Evolutionary conservation across 2,797 vertebrate species (phyloP).

Genomic region (Iguana delicatissima): DNA sequence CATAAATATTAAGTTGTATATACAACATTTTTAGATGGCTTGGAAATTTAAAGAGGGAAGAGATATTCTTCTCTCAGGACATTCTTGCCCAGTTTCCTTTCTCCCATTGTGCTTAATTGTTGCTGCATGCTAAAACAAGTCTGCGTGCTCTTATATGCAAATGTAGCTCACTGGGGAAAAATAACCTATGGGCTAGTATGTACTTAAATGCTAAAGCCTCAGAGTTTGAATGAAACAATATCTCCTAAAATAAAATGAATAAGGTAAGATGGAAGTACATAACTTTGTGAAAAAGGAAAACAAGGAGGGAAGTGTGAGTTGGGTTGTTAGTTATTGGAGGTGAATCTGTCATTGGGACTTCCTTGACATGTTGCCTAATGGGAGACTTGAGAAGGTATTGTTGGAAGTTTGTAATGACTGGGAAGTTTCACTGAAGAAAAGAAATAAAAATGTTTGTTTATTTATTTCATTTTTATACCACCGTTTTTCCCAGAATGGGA

Average conservation of each 20-base stretch:
- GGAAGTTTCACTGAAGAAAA: background rate
- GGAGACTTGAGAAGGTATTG: background rate
- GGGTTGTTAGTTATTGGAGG: background rate
- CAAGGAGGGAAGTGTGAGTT: background rate
- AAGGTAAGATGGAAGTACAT: background rate
- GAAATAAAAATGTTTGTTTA: no score
- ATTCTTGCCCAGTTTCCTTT: background rate
- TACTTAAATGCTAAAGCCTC: constrained; percentile 16
- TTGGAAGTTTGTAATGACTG: background rate
- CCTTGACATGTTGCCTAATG: background rate
- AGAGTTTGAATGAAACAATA: background rate
- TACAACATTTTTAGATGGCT: constrained; percentile 41
- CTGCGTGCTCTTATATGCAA: constrained; percentile 44
- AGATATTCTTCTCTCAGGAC: constrained; percentile 22
- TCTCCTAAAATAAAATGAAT: constrained; percentile 15
- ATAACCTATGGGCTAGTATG: constrained; percentile 9
- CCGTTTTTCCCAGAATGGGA: no score
- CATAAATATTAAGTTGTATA: constrained; percentile 27
- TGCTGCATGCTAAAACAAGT: constrained; percentile 24
- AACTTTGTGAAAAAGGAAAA: constrained; percentile 2
- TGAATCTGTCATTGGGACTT: background rate
- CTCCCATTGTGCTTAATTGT: constrained; percentile 30
- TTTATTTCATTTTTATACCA: no score
- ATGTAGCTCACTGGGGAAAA: constrained; percentile 51
- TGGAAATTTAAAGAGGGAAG: background rate